Percentiles rank a stretch among this genome's conserved stretches.
Evolutionary conservation across 2,113 vertebrate genomes (phyloP).

Genomic region (Melanotaenia duboulayi): DNA sequence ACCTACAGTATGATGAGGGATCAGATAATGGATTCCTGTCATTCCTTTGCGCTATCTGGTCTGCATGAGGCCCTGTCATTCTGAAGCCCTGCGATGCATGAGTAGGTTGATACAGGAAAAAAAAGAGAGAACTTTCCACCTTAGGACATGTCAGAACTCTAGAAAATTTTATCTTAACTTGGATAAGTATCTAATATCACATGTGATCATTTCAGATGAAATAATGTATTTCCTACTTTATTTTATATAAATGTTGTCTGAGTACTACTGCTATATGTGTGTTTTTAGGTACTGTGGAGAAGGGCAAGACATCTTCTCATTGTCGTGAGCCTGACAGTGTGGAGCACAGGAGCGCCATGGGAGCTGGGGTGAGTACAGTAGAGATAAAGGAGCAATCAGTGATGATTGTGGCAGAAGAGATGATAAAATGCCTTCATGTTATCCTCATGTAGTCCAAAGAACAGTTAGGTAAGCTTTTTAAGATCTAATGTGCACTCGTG

Average conservation of each 20-base stretch:
- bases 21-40: conserved; percentile 73
- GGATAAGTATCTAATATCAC: neutral
- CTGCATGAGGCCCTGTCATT: conserved; percentile 24
- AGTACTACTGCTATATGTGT: conserved; percentile 10
- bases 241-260: conserved; percentile 7
- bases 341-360: conserved; percentile 66
- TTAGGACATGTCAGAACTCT: conserved; percentile 5
- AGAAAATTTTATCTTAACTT: neutral
- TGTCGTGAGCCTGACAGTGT: conserved; percentile 58
- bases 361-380: conserved; percentile 73
- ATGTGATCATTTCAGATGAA: neutral
- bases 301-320: conserved; percentile 42
- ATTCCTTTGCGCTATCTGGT: conserved; percentile 66
- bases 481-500: neutral
- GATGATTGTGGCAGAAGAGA: conserved; percentile 2
- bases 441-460: neutral
- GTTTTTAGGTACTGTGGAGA: conserved; percentile 65
- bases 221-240: neutral
- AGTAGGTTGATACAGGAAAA: neutral
- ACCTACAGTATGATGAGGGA: conserved; percentile 44
- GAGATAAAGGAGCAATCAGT: neutral
- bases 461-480: conserved; percentile 12
- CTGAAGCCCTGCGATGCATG: neutral
- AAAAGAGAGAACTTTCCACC: neutral
- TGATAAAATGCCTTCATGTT: neutral